Conservation (phyloP, 1,140 invertebrate genomes). For the Lordiphosa mommai region DNA sequence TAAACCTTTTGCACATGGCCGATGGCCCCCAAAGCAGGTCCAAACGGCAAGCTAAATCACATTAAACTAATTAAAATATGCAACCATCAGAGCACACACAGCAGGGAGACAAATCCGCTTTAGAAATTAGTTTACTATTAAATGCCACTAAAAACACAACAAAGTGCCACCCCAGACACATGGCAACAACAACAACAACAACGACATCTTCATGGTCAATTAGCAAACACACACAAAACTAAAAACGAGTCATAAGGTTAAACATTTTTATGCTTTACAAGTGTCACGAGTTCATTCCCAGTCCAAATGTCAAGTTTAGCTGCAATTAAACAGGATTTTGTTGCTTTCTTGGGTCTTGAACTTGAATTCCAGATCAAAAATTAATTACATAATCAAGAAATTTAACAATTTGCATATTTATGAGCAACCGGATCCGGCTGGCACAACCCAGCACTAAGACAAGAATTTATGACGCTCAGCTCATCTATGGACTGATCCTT, state of each 20-base stretch:
- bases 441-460: constrained; percentile 55
- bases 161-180: constrained; percentile 59
- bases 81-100: constrained; percentile 12
- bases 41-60: constrained; percentile 31
- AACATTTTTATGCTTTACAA: constrained; percentile 42
- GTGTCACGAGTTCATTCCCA: constrained; percentile 34
- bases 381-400: constrained; percentile 64
- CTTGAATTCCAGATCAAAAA: constrained; percentile 44
- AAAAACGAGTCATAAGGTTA: constrained; percentile 15
- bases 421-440: constrained; percentile 71
- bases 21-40: constrained; percentile 30
- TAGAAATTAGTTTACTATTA: constrained; percentile 72
- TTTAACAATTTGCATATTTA: constrained; percentile 66
- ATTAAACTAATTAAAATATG: constrained; percentile 66
- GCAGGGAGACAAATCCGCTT: constrained; percentile 41
- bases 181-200: constrained; percentile 3
- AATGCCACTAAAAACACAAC: constrained; percentile 69
- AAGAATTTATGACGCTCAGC: constrained; percentile 19
- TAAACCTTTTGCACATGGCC: constrained; percentile 34
- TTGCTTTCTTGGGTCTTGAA: constrained; percentile 22
- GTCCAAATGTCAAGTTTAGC: constrained; percentile 44
- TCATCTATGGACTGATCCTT: constrained; percentile 42
- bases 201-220: constrained; percentile 65
- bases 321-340: constrained; percentile 45
- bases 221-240: constrained; percentile 63